Base-by-base conservation (phyloP, 37 sponge, comb jelly and placozoan species). In the Tethya wilhelma region DNA sequence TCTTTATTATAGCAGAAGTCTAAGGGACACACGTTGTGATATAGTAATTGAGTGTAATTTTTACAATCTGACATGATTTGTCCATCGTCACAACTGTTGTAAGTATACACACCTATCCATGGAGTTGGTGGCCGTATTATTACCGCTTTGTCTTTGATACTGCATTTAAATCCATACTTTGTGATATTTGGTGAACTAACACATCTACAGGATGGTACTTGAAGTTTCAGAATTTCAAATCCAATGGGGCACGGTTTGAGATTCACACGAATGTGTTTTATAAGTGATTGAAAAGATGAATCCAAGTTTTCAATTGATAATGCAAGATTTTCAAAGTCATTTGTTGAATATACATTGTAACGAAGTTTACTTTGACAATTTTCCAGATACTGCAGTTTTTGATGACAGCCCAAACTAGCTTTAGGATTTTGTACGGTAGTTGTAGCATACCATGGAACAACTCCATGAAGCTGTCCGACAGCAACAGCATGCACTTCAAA, bases 391-490 rank as follows among this genome's bases (percentile, higher is more conserved):
- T n/a, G n/a, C n/a, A n/a, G n/a, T n/a, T n/a, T n/a, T n/a, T n/a
- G n/a, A n/a, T n/a, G n/a, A n/a, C n/a, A n/a, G n/a, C n/a, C n/a
- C n/a, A n/a, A n/a, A n/a, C n/a, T n/a, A n/a, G n/a, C n/a, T n/a
- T n/a, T n/a, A n/a, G n/a, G n/a, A n/a, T n/a, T n/a, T n/a, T n/a
- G n/a, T n/a, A n/a, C n/a, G n/a, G n/a, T n/a, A n/a, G n/a, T n/a
- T n/a, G n/a, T n/a, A n/a, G n/a, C n/a, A n/a, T n/a, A n/a, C n/a
- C n/a, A n/a, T 23, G 75, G 75, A 9, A 58, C 75, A 58, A 41
- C 14, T 34, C 75, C 75, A 9, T 75, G 4, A 38, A 20, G 36
- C 41, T 75, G 75, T 14, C 75, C 75, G 4, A 59, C 60, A 4
- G 34, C 55, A 7, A 75, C 60, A 14, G 32, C 56, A 9, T 39